Evolutionary conservation across 2,888 invertebrate species (phyloP).

Genomic region (Epinotia ramella): DNA sequence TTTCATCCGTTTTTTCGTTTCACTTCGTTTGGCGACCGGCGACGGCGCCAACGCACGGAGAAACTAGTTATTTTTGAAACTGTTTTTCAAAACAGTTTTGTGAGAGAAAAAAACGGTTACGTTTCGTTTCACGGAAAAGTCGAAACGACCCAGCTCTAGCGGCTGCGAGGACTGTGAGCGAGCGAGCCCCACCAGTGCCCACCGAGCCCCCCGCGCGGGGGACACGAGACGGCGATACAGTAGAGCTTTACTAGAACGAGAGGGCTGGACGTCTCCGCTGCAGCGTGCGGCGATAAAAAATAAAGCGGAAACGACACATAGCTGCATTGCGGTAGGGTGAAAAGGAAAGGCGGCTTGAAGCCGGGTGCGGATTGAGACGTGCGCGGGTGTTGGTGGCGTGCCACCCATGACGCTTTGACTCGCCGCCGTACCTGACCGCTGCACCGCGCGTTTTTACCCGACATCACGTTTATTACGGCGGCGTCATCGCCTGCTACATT

Average conservation of each 20-base stretch:
- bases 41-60: too few relatives aligned
- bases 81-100: too few relatives aligned
- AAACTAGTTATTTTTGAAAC: too few relatives aligned
- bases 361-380: constrained; percentile 85
- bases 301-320: constrained; percentile 85
- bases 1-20: too few relatives aligned
- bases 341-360: constrained; percentile 83
- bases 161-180: constrained; percentile 79
- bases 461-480: constrained; percentile 81
- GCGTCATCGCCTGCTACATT: constrained; percentile 75
- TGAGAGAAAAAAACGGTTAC: too few relatives aligned
- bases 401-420: constrained; percentile 85
- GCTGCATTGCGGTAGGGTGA: constrained; percentile 84
- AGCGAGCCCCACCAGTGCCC: constrained; percentile 74
- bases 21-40: too few relatives aligned
- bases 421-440: constrained; percentile 68
- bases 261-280: constrained; percentile 80
- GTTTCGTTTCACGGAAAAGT: too few relatives aligned
- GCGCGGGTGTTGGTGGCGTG: constrained; percentile 84
- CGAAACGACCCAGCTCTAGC: too few relatives aligned
- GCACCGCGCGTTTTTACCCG: constrained; percentile 72
- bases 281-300: constrained; percentile 81
- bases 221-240: constrained; percentile 68
- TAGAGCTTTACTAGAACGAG: constrained; percentile 72
- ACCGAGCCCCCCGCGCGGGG: constrained; percentile 65